These are phyloP conservation scores for Centroberyx gerrardi DNA, from an alignment of 2,797 vertebrate species.

Conservation along the genomic window DNA sequence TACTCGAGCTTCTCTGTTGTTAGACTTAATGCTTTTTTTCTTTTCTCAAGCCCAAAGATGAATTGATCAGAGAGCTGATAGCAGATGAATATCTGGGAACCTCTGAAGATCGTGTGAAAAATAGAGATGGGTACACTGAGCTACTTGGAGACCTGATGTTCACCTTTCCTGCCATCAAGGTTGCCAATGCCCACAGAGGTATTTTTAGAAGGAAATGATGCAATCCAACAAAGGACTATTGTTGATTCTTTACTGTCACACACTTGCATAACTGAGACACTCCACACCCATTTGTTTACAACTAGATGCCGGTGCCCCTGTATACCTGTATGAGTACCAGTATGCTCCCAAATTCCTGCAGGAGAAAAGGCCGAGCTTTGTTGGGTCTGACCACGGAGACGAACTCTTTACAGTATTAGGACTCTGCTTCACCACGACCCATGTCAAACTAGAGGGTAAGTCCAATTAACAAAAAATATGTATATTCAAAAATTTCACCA, in stretches of 20 bases:
- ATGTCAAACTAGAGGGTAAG: conserved; percentile 68
- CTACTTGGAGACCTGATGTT: conserved; percentile 83
- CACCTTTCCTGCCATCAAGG: conserved; percentile 76
- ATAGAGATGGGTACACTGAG: conserved; percentile 82
- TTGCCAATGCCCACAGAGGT: conserved; percentile 89
- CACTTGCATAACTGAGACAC: neutral
- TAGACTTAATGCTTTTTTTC: conserved; percentile 6
- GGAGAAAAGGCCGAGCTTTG: conserved; percentile 83
- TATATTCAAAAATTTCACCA: neutral
- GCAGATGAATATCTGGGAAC: conserved; percentile 82
- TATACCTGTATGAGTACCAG: conserved; percentile 92
- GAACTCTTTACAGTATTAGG: conserved; percentile 89
- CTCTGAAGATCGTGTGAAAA: conserved; percentile 71
- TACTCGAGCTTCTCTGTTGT: conserved; percentile 22
- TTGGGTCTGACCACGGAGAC: conserved; percentile 87
- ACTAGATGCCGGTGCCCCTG: conserved; percentile 81
- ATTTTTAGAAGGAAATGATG: neutral
- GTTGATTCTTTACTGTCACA: neutral
- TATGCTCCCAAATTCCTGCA: conserved; percentile 68
- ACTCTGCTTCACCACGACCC: conserved; percentile 79
- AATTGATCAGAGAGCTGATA: conserved; percentile 51
- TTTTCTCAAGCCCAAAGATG: conserved; percentile 61
- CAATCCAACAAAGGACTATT: neutral
- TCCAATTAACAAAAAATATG: neutral
- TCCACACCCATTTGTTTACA: neutral